Conservation (phyloP, 1,140 invertebrate genomes). For the Holcopasites calliopsidis region DNA sequence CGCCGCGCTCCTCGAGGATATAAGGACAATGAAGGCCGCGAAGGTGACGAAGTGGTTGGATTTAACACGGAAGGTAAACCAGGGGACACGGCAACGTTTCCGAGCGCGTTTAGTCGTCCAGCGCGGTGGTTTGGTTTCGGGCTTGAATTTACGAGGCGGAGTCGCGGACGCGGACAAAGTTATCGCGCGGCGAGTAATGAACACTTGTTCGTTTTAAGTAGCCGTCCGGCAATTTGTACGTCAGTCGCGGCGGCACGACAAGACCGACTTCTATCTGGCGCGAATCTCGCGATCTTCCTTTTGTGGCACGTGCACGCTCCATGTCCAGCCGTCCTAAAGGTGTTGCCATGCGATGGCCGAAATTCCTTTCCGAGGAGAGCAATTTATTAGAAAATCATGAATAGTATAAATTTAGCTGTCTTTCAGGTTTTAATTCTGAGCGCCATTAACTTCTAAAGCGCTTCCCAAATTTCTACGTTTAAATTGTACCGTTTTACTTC, state of each 20-base stretch:
- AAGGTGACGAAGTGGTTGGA: constrained; percentile 4
- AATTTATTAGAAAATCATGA: too few relatives aligned
- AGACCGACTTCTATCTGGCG: constrained; percentile 39
- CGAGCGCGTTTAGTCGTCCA: constrained; percentile 18
- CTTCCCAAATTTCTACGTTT: too few relatives aligned
- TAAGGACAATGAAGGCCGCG: background rate
- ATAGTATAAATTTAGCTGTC: too few relatives aligned
- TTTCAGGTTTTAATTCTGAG: too few relatives aligned
- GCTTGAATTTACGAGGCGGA: constrained; percentile 17
- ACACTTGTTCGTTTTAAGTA: constrained; percentile 47
- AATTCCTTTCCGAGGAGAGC: background rate
- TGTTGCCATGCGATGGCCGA: too few relatives aligned
- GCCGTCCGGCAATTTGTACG: constrained; percentile 46
- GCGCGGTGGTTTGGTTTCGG: constrained; percentile 5
- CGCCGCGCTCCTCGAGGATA: background rate
- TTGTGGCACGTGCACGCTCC: constrained; percentile 12
- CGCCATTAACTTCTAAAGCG: too few relatives aligned
- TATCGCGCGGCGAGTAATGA: constrained; percentile 34
- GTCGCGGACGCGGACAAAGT: constrained; percentile 10
- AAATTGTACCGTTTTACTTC: too few relatives aligned
- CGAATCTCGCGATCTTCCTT: constrained; percentile 37
- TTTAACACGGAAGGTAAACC: background rate
- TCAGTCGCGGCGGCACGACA: constrained; percentile 25
- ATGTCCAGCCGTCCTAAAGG: too few relatives aligned
- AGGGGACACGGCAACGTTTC: background rate